phyloP scores from a whole-genome alignment of 2,113 vertebrate species.

The Hylia prasina region DNA sequence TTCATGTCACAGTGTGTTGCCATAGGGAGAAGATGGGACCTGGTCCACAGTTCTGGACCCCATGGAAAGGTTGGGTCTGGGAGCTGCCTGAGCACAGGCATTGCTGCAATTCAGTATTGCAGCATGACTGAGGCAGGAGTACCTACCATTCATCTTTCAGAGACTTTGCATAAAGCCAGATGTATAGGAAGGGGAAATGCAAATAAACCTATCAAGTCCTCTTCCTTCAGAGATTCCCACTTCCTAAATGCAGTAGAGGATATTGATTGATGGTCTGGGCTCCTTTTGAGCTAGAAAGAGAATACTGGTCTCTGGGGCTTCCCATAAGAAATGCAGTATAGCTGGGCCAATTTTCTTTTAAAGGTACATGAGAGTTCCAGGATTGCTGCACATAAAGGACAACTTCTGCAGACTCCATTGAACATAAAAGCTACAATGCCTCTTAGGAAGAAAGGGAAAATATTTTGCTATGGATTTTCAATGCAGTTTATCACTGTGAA shows the following conservation, averaged over 20 bases:
- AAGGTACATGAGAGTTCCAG: background rate
- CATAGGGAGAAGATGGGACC: background rate
- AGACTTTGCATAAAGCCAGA: background rate
- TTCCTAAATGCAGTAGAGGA: background rate
- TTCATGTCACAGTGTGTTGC: background rate
- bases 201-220: background rate
- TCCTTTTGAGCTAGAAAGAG: background rate
- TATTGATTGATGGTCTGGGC: background rate
- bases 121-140: background rate
- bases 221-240: background rate
- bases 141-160: background rate
- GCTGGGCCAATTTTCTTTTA: background rate
- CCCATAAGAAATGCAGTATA: background rate
- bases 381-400: background rate
- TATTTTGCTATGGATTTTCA: constrained; percentile 36
- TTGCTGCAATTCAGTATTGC: background rate
- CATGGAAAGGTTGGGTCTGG: background rate
- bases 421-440: background rate
- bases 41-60: background rate
- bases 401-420: background rate
- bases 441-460: background rate
- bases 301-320: background rate
- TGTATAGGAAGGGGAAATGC: background rate
- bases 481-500: background rate
- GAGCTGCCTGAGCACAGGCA: rapidly evolving